Base-by-base conservation (phyloP, 2,113 vertebrate species). In the Tenrec ecaudatus region DNA sequence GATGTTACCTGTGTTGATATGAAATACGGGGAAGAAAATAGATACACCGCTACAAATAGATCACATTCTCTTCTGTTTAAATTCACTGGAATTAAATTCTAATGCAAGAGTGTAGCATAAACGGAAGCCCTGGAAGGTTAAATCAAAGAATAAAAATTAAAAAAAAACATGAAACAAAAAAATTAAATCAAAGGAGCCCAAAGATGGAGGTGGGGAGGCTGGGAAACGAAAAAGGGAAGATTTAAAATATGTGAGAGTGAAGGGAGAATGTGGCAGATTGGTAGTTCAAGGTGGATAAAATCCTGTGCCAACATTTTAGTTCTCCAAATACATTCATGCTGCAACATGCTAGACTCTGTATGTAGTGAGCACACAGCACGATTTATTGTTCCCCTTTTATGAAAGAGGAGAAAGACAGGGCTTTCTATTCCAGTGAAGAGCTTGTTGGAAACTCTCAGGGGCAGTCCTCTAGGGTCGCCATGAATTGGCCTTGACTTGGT, bases 31-130 rank as follows among this genome's bases (percentile, higher is more conserved):
- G 85, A 75, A 62, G 57, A 60, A 92, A 89, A 66, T 64, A 17
- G 33, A 89, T 75, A 14, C 23, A 82, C 2, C 33, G 20, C 38
- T 84, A 64, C 29, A 91, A 68, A 78, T 8, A 62, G 75, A 86
- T 22, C 76, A 71, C 10, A 29, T 33, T 57, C 33, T 71, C 47
- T 53, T 62, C 31, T 58, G 77, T 64, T 68, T 85, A 82, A 53
- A 33, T 84, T 80, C 47, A 90, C 83, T 92, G 82, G 90, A 83
- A 81, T 93, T 82, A 62, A 90, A 88, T 77, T 86, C 9, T 88
- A 91, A 93, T 62, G 80, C 23, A 91, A 87, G 82, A 17, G 29
- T 43, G 58, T 22, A 84, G 43, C 29, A 47, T 66, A 91, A 82
- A 76, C 31, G 64, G 80, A 25, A 85, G 81, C 33, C 43, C 94